These are phyloP conservation scores for Enteromius radiatus DNA, from an alignment of 2,797 vertebrate genomes.

Conservation along the genomic window DNA sequence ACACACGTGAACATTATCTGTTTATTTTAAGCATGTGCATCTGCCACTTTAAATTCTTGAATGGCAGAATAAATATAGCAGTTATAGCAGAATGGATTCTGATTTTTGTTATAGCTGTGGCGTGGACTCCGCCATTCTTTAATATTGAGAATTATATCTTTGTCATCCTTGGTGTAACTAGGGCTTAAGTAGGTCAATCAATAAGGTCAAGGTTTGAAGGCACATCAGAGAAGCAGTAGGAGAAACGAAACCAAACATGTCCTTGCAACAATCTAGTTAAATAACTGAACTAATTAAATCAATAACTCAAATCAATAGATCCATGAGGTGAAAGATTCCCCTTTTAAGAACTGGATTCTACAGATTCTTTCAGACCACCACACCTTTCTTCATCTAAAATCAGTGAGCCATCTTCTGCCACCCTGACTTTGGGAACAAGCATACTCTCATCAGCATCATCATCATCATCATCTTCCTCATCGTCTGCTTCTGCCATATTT, in stretches of 20 bases:
- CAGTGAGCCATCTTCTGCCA: conserved; percentile 95
- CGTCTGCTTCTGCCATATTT: conserved; percentile 59
- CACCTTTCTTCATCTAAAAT: conserved; percentile 97
- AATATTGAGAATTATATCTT: too few relatives aligned
- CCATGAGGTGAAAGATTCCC: background rate
- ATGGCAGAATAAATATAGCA: too few relatives aligned
- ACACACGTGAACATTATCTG: too few relatives aligned
- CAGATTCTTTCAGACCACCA: background rate
- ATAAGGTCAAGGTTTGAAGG: background rate
- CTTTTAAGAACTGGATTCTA: background rate
- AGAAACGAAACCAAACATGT: background rate
- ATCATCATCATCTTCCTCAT: conserved; percentile 59
- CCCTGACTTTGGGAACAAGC: conserved; percentile 92
- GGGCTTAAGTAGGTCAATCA: background rate
- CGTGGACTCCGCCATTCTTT: too few relatives aligned
- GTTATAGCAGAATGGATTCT: too few relatives aligned
- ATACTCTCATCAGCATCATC: conserved; percentile 70
- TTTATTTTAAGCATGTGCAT: too few relatives aligned
- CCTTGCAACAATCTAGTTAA: background rate
- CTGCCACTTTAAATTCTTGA: too few relatives aligned
- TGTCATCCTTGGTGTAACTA: too few relatives aligned
- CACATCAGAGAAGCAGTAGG: background rate
- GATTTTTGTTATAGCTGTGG: too few relatives aligned
- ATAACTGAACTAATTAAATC: background rate
- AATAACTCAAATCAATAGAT: background rate